Evolutionary conservation across 2,888 invertebrate genomes (phyloP).

Genomic region (Dendrolimus houi): DNA sequence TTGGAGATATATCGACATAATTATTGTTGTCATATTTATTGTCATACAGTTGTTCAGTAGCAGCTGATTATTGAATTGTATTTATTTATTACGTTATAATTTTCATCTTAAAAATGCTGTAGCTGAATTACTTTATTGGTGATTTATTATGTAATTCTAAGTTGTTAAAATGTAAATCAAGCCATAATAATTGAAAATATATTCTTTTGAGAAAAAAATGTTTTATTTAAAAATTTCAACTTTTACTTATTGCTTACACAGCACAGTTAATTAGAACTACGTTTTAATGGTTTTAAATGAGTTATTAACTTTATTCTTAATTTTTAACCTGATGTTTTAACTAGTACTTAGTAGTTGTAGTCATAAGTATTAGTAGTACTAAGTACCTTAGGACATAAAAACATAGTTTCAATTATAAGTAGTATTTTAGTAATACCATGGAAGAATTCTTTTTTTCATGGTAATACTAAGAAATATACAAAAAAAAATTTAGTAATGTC

Average conservation of each 20-base stretch:
- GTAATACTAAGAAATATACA: neutral
- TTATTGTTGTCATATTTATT: slow-evolving; percentile 69
- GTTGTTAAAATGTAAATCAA: slow-evolving; percentile 76
- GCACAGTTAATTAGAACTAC: no score
- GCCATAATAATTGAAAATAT: slow-evolving; percentile 77
- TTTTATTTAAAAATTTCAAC: no score
- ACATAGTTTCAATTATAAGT: no score
- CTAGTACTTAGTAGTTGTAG: no score
- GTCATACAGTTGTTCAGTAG: slow-evolving; percentile 71
- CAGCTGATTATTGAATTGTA: slow-evolving; percentile 50
- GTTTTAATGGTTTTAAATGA: no score
- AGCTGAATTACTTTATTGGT: slow-evolving; percentile 70
- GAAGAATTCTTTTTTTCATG: no score
- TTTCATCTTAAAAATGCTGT: slow-evolving; percentile 61
- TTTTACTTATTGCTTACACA: slow-evolving; percentile 1
- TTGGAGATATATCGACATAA: slow-evolving; percentile 65
- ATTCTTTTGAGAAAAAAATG: slow-evolving; percentile 63
- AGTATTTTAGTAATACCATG: no score
- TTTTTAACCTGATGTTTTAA: no score
- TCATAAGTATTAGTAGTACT: no score
- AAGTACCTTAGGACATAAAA: no score
- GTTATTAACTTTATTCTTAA: no score
- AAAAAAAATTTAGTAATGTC: slow-evolving; percentile 16
- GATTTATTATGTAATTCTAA: slow-evolving; percentile 73
- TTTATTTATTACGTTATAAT: slow-evolving; percentile 69